Evolutionary conservation across 2,113 vertebrate genomes (phyloP), one percentile per base, ranked within the genome.

Genomic region (Halichoeres trimaculatus): DNA sequence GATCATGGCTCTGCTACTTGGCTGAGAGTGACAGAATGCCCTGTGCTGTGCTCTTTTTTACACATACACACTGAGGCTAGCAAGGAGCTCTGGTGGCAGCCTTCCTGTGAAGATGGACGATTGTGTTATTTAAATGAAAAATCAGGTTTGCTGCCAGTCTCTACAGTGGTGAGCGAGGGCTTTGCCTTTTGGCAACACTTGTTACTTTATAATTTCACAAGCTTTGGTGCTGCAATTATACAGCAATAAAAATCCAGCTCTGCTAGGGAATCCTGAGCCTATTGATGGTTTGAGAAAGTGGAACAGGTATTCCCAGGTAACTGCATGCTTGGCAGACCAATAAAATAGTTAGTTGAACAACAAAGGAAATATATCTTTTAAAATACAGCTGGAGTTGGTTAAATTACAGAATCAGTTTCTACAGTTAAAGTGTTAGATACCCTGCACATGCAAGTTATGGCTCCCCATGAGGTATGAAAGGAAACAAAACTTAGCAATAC

Each of bases 111-210:
- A 41, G 35, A 67, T 53, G 51, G 17, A 20, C 59, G 23, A 36
- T 70, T 56, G 2, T 47, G 11, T 19, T 54, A 19, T 68, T 43
- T 65, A 43, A 61, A 74, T 67, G 47, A 48, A 50, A 40, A 70
- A 45, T 69, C 36, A 61, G 47, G 58, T 24, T n/a, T 10, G 2
- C 38, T 41, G 58, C 55, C 2, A 17, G 1, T 61, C 24, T 76
- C 59, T 63, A 41, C 14, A 0, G 17, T 30, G n/a, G 36, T 38
- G 11, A 50, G 17, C 0, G 17, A n/a, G 6, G 51, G 16, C 14
- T 64, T 79, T 61, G 38, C 45, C 60, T 52, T 76, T 73, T 76
- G 19, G 24, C 58, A 56, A n/a, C 20, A 59, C 38, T 22, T 65
- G 16, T 57, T 58, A 51, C 17, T 58, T 58, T 5, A 17, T n/a